Evolutionary conservation across 1,140 invertebrate species (phyloP), one percentile per base, ranked within the genome.

Genomic region (Yoshiicerus persimilis): DNA sequence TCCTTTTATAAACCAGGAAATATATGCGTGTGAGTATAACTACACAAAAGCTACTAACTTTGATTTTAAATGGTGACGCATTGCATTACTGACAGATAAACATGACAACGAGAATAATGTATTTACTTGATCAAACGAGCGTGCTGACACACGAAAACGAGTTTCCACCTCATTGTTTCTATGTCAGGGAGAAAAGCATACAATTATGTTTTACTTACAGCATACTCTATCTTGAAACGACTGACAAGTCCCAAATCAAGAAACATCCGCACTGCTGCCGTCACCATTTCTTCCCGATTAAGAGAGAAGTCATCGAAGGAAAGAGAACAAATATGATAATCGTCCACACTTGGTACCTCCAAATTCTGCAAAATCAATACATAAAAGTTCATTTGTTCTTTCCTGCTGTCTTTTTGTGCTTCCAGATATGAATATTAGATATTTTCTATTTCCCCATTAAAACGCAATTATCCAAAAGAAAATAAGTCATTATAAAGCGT

Each of bases 301-400:
- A 95, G 91, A 11, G 92, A 92, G 90, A 94, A 94, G 89, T 94
- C 94, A 89, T 93, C 93, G 90, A 94, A 94, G 13, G 92, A 90
- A 62, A 93, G 92, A 38, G 92, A 92, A 86, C 92, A 91, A 1
- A 93, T 90, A 86, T 93, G 91, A 89, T 91, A 89, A 34, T 93
- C 92, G 77, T 93, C 93, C 3, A 91, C 91, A 25, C 75, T 90
- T 3, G 92, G 92, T 10, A 93, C 91, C 38, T 90, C 89, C 62
- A 88, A 41, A 4, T 90, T 91, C 92, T 93, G 84, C 23, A 91
- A 87, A 87, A 87, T 9, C n/a, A 87, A 6, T 27, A 1, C 23
- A 70, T 30, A 30, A 16, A 32, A 86, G 20, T 25, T n/a, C n/a
- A n/a, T n/a, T n/a, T n/a, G n/a, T n/a, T n/a, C n/a, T n/a, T n/a